Evolutionary conservation across 2,113 vertebrate species (phyloP).

Genomic region (Aviceda subcristata): DNA sequence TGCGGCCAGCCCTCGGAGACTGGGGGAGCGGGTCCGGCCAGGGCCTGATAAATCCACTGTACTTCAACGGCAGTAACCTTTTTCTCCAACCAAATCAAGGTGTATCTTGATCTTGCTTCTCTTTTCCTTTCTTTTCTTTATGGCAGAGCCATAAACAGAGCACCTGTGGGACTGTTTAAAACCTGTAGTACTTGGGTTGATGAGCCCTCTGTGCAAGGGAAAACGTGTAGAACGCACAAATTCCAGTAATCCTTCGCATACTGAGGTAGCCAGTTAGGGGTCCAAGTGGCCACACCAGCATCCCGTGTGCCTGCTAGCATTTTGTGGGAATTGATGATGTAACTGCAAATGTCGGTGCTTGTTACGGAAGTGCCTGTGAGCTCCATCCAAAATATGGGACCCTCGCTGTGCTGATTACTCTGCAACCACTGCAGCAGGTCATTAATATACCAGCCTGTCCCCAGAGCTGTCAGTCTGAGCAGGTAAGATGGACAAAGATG

Average conservation of each 20-base stretch:
- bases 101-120: not conserved
- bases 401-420: not conserved
- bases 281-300: not conserved
- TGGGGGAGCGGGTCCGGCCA: not conserved
- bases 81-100: not conserved
- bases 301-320: rapidly evolving
- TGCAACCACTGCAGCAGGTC: not conserved
- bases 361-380: not conserved
- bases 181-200: too few species aligned
- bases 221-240: not conserved
- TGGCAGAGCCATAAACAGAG: not conserved
- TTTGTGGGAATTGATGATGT: not conserved
- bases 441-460: not conserved
- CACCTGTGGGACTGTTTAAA: not conserved
- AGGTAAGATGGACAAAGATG: not conserved
- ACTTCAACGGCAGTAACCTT: not conserved
- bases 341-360: not conserved
- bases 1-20: not conserved
- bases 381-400: not conserved
- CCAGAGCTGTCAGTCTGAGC: not conserved
- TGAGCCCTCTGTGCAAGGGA: not conserved
- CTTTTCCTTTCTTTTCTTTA: not conserved
- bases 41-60: not conserved
- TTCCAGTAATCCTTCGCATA: not conserved
- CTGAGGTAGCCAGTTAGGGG: not conserved